Evolutionary conservation across 2,797 vertebrate genomes (phyloP).

Genomic region (Enteromius thamalakanensis): DNA sequence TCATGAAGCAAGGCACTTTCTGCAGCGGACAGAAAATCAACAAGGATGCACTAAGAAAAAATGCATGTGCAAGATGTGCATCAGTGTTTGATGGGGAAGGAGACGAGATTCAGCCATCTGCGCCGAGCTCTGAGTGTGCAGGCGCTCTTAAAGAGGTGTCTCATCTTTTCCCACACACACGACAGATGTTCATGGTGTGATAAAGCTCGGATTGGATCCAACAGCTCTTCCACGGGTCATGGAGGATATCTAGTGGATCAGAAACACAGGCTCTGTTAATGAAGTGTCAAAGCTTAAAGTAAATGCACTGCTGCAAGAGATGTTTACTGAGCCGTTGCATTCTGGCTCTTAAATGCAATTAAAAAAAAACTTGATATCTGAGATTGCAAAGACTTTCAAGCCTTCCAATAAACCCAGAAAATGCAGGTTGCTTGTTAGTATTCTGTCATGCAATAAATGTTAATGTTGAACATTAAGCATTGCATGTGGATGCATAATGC

Average conservation of each 20-base stretch:
- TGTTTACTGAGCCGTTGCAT: not conserved
- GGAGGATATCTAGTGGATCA: conserved; percentile 18
- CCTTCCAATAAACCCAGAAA: not conserved
- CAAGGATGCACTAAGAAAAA: not conserved
- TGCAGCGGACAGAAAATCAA: not conserved
- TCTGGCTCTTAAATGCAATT: not conserved
- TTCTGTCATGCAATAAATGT: not conserved
- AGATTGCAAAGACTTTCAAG: not conserved
- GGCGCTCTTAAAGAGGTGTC: not conserved
- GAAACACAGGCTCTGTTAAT: conserved; percentile 13
- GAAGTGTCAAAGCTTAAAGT: conserved; percentile 16
- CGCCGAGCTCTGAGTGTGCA: not conserved
- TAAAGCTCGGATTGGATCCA: conserved; percentile 32
- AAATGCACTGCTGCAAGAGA: not conserved
- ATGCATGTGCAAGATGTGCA: not conserved
- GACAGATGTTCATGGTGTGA: conserved; percentile 38
- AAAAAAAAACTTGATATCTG: not conserved
- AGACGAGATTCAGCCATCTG: conserved; percentile 27
- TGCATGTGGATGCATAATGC: not conserved
- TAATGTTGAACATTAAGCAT: not conserved
- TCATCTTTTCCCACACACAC: not conserved
- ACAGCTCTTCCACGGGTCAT: not conserved
- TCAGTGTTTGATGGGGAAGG: conserved; percentile 9
- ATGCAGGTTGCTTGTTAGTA: not conserved
- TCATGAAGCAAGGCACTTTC: not conserved